Evolutionary conservation across 1,140 invertebrate genomes (phyloP).

Genomic region (Pteromalus puparum): DNA sequence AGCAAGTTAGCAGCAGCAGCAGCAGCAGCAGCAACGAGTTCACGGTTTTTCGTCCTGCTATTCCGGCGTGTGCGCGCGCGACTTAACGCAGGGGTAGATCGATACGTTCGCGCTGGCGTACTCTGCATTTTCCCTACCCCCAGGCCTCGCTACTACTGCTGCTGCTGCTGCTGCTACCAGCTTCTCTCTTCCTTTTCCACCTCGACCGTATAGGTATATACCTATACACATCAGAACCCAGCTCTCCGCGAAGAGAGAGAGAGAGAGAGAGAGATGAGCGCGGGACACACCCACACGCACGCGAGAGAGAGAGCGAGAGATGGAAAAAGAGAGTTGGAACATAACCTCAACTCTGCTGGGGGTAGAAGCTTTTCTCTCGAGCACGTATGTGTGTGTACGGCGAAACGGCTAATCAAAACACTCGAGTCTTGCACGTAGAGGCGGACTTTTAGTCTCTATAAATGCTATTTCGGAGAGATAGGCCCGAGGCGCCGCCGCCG

Average conservation of each 20-base stretch:
- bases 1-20: background rate
- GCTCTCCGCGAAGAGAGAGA: background rate
- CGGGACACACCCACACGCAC: background rate
- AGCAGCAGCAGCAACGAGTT: slow-evolving; percentile 57
- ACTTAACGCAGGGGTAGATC: slow-evolving; percentile 54
- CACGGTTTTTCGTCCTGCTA: slow-evolving; percentile 56
- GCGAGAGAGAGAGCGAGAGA: slow-evolving; percentile 26
- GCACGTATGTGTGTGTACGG: background rate
- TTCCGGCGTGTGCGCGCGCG: slow-evolving; percentile 49
- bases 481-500: background rate
- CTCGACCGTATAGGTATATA: background rate
- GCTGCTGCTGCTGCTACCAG: slow-evolving; percentile 3
- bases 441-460: background rate
- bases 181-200: slow-evolving; percentile 14
- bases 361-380: background rate
- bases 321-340: background rate
- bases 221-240: background rate
- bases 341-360: background rate
- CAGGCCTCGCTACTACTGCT: background rate
- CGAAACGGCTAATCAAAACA: slow-evolving; percentile 20
- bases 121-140: slow-evolving; percentile 43
- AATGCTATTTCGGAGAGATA: slow-evolving; percentile 3
- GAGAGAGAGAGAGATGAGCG: background rate
- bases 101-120: slow-evolving; percentile 66
- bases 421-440: background rate